Evolutionary conservation across 2,113 vertebrate genomes (phyloP).

Genomic region (Cygnus atratus): DNA sequence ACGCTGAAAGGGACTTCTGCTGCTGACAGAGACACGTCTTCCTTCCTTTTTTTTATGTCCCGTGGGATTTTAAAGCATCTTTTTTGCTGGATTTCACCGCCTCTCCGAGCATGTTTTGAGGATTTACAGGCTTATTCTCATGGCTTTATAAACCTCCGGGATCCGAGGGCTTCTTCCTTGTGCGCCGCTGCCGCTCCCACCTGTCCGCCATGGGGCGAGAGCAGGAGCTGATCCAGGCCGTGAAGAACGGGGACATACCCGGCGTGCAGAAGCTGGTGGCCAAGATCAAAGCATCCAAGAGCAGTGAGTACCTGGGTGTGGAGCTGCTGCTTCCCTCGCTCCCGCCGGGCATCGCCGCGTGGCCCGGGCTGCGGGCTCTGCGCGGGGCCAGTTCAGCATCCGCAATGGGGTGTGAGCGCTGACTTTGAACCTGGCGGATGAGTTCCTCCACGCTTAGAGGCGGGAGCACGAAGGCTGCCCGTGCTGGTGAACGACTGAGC

Average conservation of each 20-base stretch:
- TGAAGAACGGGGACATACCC: slow-evolving; percentile 80
- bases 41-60: slow-evolving; percentile 31
- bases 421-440: rapidly evolving
- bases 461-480: neutral
- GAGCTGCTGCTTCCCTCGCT: neutral
- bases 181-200: rapidly evolving
- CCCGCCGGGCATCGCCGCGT: rapidly evolving
- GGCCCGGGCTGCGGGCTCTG: rapidly evolving
- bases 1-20: neutral
- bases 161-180: slow-evolving; percentile 16
- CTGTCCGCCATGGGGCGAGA: slow-evolving; percentile 77
- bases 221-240: slow-evolving; percentile 80
- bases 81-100: slow-evolving; percentile 11
- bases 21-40: neutral
- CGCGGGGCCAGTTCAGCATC: neutral
- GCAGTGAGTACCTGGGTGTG: slow-evolving; percentile 71
- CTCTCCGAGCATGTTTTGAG: neutral
- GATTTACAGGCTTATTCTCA: neutral
- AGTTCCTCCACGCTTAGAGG: rapidly evolving
- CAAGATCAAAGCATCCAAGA: slow-evolving; percentile 81
- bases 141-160: slow-evolving; percentile 48
- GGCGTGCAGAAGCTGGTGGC: slow-evolving; percentile 80
- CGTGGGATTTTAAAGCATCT: slow-evolving; percentile 15
- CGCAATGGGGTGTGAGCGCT: neutral
- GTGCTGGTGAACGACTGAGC: neutral